Conservation (phyloP, 2,797 vertebrate species). For the Balearica regulorum region DNA sequence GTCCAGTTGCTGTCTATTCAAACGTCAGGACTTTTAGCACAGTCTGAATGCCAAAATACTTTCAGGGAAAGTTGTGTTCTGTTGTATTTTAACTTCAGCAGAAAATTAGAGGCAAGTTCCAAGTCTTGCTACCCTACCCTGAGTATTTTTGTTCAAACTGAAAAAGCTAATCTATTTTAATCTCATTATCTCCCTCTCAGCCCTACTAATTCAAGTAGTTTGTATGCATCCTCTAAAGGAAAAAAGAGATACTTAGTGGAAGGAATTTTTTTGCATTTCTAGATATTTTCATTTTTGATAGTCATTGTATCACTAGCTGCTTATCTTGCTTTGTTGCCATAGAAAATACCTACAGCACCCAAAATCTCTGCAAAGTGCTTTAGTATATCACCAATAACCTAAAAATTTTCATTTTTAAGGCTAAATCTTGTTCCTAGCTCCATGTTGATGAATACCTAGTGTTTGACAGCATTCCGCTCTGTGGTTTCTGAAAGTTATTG, state of each 20-base stretch:
- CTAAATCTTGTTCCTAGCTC: background rate
- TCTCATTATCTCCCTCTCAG: background rate
- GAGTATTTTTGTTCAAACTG: background rate
- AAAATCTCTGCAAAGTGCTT: background rate
- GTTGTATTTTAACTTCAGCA: slow-evolving; percentile 23
- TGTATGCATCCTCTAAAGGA: background rate
- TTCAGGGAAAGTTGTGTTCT: background rate
- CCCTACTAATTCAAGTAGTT: background rate
- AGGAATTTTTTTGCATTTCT: background rate
- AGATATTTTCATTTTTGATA: background rate
- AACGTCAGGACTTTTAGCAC: slow-evolving; percentile 8
- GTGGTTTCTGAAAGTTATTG: background rate
- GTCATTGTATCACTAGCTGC: background rate
- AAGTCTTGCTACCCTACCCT: background rate
- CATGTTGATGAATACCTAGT: background rate
- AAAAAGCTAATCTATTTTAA: background rate
- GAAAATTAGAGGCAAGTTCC: background rate
- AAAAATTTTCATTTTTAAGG: background rate
- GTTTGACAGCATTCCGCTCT: background rate
- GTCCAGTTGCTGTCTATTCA: background rate
- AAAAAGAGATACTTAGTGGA: background rate
- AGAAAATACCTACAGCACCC: background rate
- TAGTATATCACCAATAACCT: background rate
- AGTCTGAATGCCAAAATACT: slow-evolving; percentile 22
- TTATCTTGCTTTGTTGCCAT: background rate